Base-by-base conservation (phyloP, 1,140 invertebrate genomes). In the Hylyphantes graminicola region DNA sequence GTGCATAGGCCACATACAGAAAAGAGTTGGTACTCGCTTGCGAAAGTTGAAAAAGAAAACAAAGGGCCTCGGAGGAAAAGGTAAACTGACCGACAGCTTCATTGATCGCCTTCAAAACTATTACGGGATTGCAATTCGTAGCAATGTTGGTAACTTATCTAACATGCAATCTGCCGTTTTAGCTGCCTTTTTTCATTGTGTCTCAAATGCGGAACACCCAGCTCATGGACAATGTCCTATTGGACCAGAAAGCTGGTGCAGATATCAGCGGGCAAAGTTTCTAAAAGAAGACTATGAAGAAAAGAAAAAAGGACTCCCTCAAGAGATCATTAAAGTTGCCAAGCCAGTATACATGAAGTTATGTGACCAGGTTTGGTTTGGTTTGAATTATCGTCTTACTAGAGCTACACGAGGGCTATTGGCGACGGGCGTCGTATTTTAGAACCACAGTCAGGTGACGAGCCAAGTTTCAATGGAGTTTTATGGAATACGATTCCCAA, bases 401-500 rank as follows among this genome's bases (percentile, higher is more conserved):
- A n/a, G n/a, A n/a, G n/a, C n/a, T n/a, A n/a, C n/a, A n/a, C n/a
- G n/a, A n/a, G n/a, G n/a, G n/a, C n/a, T n/a, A n/a, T n/a, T n/a
- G n/a, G n/a, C n/a, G n/a, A n/a, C n/a, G n/a, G n/a, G n/a, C n/a
- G n/a, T n/a, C n/a, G n/a, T n/a, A n/a, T n/a, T n/a, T n/a, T n/a
- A n/a, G n/a, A n/a, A n/a, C n/a, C n/a, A n/a, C n/a, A n/a, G n/a
- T n/a, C n/a, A n/a, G n/a, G n/a, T n/a, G n/a, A n/a, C n/a, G n/a
- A n/a, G n/a, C n/a, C n/a, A 65, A 48, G 11, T 63, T 75, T 80
- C 48, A 84, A 84, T 19, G 51, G 48, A n/a, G 10, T 59, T 15
- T 10, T 84, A n/a, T 84, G 81, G 75, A 64, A 59, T 12, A 59
- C 9, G 11, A 15, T 84, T 4, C 81, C 81, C 7, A 84, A 84